A percentile compares a stretch with the other conserved stretches of the same genome.
Conservation (phyloP, 2,113 vertebrate species). For the Thamnophis sirtalis region DNA sequence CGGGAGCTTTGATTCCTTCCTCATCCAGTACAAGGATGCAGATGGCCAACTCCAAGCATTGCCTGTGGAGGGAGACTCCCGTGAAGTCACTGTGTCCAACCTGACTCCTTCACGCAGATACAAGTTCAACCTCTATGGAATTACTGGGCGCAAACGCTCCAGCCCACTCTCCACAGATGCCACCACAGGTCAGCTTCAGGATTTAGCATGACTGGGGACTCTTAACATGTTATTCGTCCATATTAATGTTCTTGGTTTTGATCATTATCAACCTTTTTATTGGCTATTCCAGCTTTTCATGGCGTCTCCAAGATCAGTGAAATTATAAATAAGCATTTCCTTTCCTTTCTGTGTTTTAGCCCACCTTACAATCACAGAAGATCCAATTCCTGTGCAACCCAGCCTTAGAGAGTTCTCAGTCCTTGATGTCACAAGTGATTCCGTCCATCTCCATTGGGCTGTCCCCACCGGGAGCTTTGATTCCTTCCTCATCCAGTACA, state of each 20-base stretch:
- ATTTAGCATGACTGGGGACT: background rate
- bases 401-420: background rate
- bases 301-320: background rate
- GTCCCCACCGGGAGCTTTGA: no score
- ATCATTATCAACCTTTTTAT: no score
- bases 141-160: slow-evolving; percentile 22
- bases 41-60: slow-evolving; percentile 40
- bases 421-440: background rate
- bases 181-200: slow-evolving; percentile 52
- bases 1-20: slow-evolving; percentile 50
- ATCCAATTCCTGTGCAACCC: background rate
- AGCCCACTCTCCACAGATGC: slow-evolving; percentile 25
- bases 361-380: background rate
- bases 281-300: background rate
- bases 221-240: no score
- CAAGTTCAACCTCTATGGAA: slow-evolving; percentile 60
- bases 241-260: no score
- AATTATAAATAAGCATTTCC: background rate
- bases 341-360: background rate
- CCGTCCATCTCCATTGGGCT: no score
- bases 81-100: slow-evolving; percentile 1
- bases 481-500: no score
- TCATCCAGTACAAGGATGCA: slow-evolving; percentile 50
- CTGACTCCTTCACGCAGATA: slow-evolving; percentile 54
- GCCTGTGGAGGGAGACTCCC: slow-evolving; percentile 26